Conservation (phyloP, 2,888 invertebrate genomes). For the Tholera decimalis region DNA sequence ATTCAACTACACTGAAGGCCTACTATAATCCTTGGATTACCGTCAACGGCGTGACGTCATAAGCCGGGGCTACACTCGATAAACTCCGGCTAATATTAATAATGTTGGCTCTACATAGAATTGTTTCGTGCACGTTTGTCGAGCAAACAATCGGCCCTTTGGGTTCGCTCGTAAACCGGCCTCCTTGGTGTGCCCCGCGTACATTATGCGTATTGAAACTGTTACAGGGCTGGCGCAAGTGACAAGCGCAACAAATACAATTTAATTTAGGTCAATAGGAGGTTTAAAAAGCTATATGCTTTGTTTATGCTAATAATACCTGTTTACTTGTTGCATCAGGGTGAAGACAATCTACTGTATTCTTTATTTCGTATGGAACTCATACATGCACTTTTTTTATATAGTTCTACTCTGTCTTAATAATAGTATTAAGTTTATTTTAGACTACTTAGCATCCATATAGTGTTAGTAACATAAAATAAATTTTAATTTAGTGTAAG, state of each 20-base stretch:
- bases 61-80: constrained; percentile 59
- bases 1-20: constrained; percentile 41
- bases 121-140: constrained; percentile 56
- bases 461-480: too few relatives aligned
- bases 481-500: too few relatives aligned
- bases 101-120: constrained; percentile 59
- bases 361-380: too few relatives aligned
- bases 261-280: not conserved
- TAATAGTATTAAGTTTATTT: too few relatives aligned
- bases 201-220: constrained; percentile 48
- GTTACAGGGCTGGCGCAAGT: constrained; percentile 30
- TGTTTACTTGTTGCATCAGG: not conserved
- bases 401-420: not conserved
- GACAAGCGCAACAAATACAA: not conserved
- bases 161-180: constrained; percentile 61
- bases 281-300: too few relatives aligned
- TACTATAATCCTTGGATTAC: constrained; percentile 50
- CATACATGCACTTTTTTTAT: too few relatives aligned
- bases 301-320: too few relatives aligned
- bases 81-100: constrained; percentile 61
- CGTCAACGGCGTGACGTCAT: constrained; percentile 23
- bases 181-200: constrained; percentile 41
- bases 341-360: not conserved
- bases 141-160: constrained; percentile 61
- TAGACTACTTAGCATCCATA: too few relatives aligned